Evolutionary conservation across 2,888 invertebrate species (phyloP).

Genomic region (Choristoneura rosaceana): DNA sequence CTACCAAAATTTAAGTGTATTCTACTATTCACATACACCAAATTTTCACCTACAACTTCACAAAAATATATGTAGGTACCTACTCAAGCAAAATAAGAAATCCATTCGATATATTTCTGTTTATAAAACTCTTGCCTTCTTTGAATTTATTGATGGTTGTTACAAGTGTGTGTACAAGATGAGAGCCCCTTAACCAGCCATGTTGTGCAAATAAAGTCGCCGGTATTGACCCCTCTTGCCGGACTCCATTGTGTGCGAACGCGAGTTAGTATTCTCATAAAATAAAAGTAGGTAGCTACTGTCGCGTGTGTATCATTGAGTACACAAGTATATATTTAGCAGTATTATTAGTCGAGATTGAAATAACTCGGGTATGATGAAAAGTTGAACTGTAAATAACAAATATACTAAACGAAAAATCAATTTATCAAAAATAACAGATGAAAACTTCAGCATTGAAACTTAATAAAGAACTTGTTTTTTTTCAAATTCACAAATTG

Average conservation of each 20-base stretch:
- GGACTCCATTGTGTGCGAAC: conserved; percentile 63
- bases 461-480: not conserved
- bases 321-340: not conserved
- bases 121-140: not conserved
- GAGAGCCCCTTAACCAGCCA: conserved; percentile 42
- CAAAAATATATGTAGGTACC: not conserved
- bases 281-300: conserved; percentile 51
- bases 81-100: not conserved
- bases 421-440: not conserved
- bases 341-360: not conserved
- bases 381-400: not conserved
- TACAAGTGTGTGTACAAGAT: conserved; percentile 31
- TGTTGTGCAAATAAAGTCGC: conserved; percentile 64
- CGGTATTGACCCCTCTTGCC: conserved; percentile 63
- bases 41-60: not conserved
- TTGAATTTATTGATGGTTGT: conserved; percentile 29
- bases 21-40: not conserved
- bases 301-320: conserved; percentile 3
- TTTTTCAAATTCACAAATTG: conserved; percentile 1
- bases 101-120: not conserved
- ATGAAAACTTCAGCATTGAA: not conserved
- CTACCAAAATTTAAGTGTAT: not conserved
- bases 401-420: not conserved
- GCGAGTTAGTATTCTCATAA: conserved; percentile 50
- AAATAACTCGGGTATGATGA: not conserved